Evolutionary conservation across 2,888 invertebrate genomes (phyloP).

Genomic region (Iselma pallidipennis): DNA sequence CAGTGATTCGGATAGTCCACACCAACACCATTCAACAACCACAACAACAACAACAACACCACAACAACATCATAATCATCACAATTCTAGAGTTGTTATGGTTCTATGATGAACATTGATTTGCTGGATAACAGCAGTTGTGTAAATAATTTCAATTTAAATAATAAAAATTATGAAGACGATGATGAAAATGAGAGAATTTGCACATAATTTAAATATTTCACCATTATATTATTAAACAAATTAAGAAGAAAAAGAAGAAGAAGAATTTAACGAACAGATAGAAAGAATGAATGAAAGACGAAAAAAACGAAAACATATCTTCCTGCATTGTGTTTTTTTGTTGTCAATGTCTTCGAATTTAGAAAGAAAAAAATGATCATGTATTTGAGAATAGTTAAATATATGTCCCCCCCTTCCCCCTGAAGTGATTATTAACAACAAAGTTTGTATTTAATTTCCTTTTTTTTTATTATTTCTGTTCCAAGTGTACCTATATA

Average conservation of each 20-base stretch:
- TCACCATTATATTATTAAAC: slow-evolving; percentile 21
- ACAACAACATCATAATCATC: slow-evolving; percentile 47
- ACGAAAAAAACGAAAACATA: slow-evolving; percentile 41
- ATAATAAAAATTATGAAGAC: slow-evolving; percentile 43
- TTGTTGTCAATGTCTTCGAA: slow-evolving; percentile 53
- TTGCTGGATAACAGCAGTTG: slow-evolving; percentile 27
- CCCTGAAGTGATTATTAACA: slow-evolving; percentile 8
- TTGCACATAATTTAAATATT: slow-evolving; percentile 43
- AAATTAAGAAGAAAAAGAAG: not conserved
- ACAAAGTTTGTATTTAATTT: slow-evolving; percentile 12
- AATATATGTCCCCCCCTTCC: slow-evolving; percentile 1
- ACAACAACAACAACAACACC: not conserved
- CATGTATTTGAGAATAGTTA: slow-evolving; percentile 6
- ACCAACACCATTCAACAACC: slow-evolving; percentile 49
- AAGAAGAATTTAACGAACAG: not conserved
- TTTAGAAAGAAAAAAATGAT: slow-evolving; percentile 19
- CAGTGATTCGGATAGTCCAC: slow-evolving; percentile 50
- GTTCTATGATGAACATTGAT: slow-evolving; percentile 55
- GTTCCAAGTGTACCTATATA: slow-evolving; percentile 38
- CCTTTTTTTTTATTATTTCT: slow-evolving; percentile 33
- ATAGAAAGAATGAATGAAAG: not conserved
- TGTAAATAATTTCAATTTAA: slow-evolving; percentile 45
- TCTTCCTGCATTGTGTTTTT: slow-evolving; percentile 49
- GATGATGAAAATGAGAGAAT: slow-evolving; percentile 1
- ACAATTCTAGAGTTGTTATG: slow-evolving; percentile 56